These are phyloP conservation scores for Drosophila paucipuncta DNA, from an alignment of 2,888 invertebrate genomes.

Conservation along the genomic window DNA sequence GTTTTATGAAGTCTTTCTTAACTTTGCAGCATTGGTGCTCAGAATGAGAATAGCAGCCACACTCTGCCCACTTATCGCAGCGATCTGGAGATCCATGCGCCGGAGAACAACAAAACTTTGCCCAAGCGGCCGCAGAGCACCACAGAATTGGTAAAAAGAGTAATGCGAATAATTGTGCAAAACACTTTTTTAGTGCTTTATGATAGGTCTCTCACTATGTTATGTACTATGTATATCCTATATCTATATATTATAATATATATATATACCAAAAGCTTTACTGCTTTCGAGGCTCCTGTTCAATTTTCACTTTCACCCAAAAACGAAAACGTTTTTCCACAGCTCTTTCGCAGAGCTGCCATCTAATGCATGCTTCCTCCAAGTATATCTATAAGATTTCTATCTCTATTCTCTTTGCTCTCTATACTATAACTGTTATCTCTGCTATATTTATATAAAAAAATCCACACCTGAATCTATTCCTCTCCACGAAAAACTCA, in stretches of 20 bases:
- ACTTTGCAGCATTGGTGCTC: conserved; percentile 81
- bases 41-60: conserved; percentile 82
- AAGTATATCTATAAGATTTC: conserved; percentile 46
- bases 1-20: not conserved
- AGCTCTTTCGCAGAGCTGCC: conserved; percentile 12
- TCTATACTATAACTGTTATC: conserved; percentile 36
- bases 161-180: conserved; percentile 1
- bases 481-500: conserved; percentile 73
- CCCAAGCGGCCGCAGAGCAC: conserved; percentile 85
- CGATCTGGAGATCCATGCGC: conserved; percentile 88
- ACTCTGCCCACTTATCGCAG: conserved; percentile 87
- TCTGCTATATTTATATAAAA: conserved; percentile 43
- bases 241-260: conserved; percentile 14
- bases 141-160: conserved; percentile 84
- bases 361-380: conserved; percentile 43
- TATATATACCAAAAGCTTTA: conserved; percentile 57
- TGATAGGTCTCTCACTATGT: conserved; percentile 42
- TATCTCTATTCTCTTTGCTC: conserved; percentile 23
- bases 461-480: conserved; percentile 74
- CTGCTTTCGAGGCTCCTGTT: conserved; percentile 61
- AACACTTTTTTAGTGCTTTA: conserved; percentile 3
- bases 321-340: conserved; percentile 4
- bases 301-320: conserved; percentile 44
- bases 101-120: conserved; percentile 86
- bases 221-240: conserved; percentile 37